A percentile compares a stretch with the other conserved stretches of the same genome.
These are phyloP conservation scores for Bursaphelenchus okinawaensis DNA, from an alignment of 2,888 invertebrate species.

Conservation along the genomic window DNA sequence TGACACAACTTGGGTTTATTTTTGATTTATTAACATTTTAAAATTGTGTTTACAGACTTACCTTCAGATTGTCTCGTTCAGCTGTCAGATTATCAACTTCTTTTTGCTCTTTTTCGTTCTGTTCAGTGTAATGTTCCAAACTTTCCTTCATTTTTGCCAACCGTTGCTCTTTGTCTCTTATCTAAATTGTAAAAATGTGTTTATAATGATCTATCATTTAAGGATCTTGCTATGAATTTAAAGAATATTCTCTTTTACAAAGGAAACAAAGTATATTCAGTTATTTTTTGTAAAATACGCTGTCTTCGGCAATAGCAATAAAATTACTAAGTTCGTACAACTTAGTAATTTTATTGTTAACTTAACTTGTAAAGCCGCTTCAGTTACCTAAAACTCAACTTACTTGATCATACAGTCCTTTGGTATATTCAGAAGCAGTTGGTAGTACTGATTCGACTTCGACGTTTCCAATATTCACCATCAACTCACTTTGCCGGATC, in stretches of 20 bases:
- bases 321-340: not conserved
- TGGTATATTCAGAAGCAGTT: slow-evolving; percentile 16
- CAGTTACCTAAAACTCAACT: not conserved
- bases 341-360: not conserved
- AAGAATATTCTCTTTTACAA: too few species aligned
- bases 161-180: slow-evolving; percentile 4
- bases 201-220: not conserved
- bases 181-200: slow-evolving; percentile 1
- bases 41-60: too few species aligned
- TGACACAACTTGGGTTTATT: not conserved
- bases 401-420: slow-evolving; percentile 19
- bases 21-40: too few species aligned
- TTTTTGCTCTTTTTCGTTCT: slow-evolving; percentile 4
- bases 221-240: not conserved
- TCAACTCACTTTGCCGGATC: slow-evolving; percentile 18
- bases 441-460: slow-evolving; percentile 20
- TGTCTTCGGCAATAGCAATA: too few species aligned
- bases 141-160: slow-evolving; percentile 8
- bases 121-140: not conserved
- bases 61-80: not conserved
- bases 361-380: not conserved
- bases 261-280: too few species aligned
- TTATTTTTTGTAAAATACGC: too few species aligned
- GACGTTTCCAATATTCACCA: slow-evolving; percentile 20
- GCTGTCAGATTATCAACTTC: slow-evolving; percentile 2